Base-by-base conservation (phyloP, 1,140 invertebrate genomes). In the Antheraea mylitta region DNA sequence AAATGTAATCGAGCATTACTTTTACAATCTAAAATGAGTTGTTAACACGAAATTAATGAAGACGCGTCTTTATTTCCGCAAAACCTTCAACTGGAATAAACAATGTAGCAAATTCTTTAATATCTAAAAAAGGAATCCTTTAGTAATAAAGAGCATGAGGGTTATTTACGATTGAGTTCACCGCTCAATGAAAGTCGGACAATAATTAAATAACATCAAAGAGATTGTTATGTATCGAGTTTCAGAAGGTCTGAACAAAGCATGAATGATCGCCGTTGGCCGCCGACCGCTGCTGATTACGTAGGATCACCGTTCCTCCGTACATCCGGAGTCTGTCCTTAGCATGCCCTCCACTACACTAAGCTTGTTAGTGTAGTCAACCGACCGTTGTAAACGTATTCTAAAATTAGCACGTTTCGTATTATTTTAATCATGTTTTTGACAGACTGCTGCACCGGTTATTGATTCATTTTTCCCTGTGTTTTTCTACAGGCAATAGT, bases 151-250 rank as follows among this genome's bases (percentile, higher is more conserved):
- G 69, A 71, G 67, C 69, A 67, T 61, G 38, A 58, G 8, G 65
- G 64, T 78, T 78, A 79, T 82, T 80, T 77, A 79, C 74, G 74
- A 67, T 53, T 13, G 45, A 13, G 45, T 53, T 65, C 66, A 66
- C 68, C 70, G 13, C 16, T 78, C 77, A 71, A 62, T 61, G 77
- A 85, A 85, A 78, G 82, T 81, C 79, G 80, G 81, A 79, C 73
- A 58, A 80, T 82, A 84, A 79, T 81, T 74, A 73, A 79, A 76
- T 74, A 74, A 82, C 78, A 85, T 86, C 83, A 86, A 87, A 87
- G 81, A 76, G 75, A 74, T 67, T 74, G 75, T 80, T 78, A 75
- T 76, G 76, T 80, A 81, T 85, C 81, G 73, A 66, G 75, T 83
- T 81, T 79, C 75, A 58, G 67, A 11, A 53, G 4, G 45, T 53